phyloP scores from a whole-genome alignment of 2,113 vertebrate species.

The Larimichthys crocea region DNA sequence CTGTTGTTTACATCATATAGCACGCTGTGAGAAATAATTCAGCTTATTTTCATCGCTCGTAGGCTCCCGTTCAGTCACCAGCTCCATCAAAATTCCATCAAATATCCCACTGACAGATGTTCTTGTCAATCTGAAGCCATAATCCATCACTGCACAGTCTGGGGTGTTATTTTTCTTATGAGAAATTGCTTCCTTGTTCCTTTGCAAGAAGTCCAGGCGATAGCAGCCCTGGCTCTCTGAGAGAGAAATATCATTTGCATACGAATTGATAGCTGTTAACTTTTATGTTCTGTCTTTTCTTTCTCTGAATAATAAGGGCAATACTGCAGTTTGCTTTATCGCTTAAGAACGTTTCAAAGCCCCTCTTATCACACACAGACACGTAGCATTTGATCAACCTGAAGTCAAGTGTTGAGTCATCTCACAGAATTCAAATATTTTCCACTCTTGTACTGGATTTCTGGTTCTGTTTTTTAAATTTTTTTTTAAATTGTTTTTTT shows the following conservation, averaged over 20 bases:
- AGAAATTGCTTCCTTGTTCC: constrained; percentile 42
- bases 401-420: not conserved
- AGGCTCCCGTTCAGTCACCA: constrained; percentile 1
- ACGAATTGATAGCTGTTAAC: not conserved
- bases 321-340: not conserved
- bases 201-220: constrained; percentile 11
- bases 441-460: not conserved
- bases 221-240: not conserved
- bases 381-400: not conserved
- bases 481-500: too few species aligned
- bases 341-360: not conserved
- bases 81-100: constrained; percentile 59
- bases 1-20: constrained; percentile 15
- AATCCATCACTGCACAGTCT: constrained; percentile 51
- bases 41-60: constrained; percentile 4
- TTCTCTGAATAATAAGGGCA: not conserved
- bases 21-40: constrained; percentile 28
- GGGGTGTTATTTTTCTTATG: constrained; percentile 44
- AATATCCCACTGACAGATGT: constrained; percentile 50
- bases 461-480: too few species aligned
- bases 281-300: constrained; percentile 3
- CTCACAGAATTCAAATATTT: not conserved
- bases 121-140: constrained; percentile 43
- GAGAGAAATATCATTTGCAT: constrained; percentile 19
- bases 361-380: not conserved